Conservation (phyloP, 2,797 vertebrate genomes). For the Paramormyrops hopkinsi region DNA sequence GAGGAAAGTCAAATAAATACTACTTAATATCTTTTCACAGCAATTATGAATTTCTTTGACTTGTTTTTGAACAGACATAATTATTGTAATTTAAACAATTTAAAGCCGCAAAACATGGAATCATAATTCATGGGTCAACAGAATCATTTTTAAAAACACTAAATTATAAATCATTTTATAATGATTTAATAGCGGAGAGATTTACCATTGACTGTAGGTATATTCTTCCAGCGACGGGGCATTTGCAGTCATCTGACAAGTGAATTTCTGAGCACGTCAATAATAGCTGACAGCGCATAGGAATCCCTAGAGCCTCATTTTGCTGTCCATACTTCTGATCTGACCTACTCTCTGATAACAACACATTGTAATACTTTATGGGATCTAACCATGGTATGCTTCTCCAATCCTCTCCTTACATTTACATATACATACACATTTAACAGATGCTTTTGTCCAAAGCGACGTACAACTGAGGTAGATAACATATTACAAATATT, state of each 20-base stretch:
- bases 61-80: neutral
- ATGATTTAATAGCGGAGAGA: neutral
- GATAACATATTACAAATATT: neutral
- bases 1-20: neutral
- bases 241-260: neutral
- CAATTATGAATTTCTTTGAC: neutral
- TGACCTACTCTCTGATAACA: neutral
- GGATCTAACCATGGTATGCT: neutral
- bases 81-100: neutral
- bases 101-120: neutral
- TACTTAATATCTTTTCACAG: neutral
- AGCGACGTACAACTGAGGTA: neutral
- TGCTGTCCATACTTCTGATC: neutral
- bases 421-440: neutral
- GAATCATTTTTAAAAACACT: neutral
- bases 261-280: neutral
- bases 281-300: neutral
- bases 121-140: neutral
- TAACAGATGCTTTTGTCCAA: neutral
- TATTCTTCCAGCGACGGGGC: neutral
- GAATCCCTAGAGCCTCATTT: neutral
- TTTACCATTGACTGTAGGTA: neutral
- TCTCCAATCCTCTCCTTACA: neutral
- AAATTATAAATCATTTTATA: neutral
- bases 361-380: neutral